Evolutionary conservation across 2,113 vertebrate species (phyloP).

Genomic region (Amblyornis subalaris): DNA sequence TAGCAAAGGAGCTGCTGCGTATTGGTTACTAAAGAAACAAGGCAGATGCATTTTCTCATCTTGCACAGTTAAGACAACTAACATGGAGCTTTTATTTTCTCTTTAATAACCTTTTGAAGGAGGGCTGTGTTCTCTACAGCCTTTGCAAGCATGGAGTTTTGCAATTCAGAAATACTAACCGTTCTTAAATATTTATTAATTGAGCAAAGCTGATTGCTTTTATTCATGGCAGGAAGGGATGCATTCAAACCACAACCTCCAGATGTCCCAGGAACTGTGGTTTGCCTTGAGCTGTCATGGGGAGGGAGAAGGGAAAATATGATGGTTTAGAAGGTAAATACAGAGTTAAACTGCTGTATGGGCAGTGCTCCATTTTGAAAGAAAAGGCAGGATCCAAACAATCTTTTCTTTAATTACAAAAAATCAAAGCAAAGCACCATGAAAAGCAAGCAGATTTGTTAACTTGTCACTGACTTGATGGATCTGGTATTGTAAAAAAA

Average conservation of each 20-base stretch:
- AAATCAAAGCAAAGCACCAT: not conserved
- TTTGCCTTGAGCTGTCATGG: not conserved
- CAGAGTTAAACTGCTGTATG: not conserved
- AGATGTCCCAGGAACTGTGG: not conserved
- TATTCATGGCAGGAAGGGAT: not conserved
- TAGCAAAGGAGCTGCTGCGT: not conserved
- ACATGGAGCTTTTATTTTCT: not conserved
- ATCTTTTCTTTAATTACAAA: not conserved
- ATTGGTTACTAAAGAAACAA: not conserved
- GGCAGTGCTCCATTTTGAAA: not conserved
- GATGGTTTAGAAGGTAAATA: not conserved
- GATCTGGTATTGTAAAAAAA: not conserved
- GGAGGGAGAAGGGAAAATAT: not conserved
- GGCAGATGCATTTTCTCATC: not conserved
- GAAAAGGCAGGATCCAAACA: not conserved
- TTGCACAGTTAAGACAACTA: not conserved
- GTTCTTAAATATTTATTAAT: slow-evolving; percentile 3
- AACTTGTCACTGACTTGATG: not conserved
- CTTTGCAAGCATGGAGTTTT: not conserved
- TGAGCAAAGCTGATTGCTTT: not conserved
- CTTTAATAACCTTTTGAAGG: not conserved
- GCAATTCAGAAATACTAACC: slow-evolving; percentile 11
- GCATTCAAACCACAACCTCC: not conserved
- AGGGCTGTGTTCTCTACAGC: not conserved
- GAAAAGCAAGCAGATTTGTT: not conserved